phyloP scores from a whole-genome alignment of 1,140 invertebrate species.

The Nixonia krombeini region DNA sequence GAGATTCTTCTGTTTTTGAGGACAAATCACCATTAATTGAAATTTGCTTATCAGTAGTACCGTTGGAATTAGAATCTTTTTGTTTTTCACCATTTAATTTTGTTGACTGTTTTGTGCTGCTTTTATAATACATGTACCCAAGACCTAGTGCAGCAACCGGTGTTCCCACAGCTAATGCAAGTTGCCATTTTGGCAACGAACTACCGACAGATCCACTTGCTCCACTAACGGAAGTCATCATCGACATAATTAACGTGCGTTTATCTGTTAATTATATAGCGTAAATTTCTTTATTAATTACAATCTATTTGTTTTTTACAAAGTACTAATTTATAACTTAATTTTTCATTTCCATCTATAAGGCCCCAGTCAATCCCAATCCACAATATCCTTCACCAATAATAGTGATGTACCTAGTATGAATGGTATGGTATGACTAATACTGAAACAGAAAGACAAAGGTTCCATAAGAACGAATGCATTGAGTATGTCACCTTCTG shows the following conservation, averaged over 20 bases:
- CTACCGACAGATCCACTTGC: conserved; percentile 49
- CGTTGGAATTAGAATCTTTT: conserved; percentile 50
- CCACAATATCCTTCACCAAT: too few relatives aligned
- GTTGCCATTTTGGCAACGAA: conserved; percentile 78
- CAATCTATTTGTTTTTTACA: too few relatives aligned
- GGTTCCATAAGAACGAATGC: too few relatives aligned
- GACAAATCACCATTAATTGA: conserved; percentile 68
- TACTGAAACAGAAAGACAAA: too few relatives aligned
- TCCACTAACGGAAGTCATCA: conserved; percentile 56
- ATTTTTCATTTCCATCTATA: too few relatives aligned
- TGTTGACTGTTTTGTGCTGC: conserved; percentile 56
- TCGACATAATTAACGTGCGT: conserved; percentile 5
- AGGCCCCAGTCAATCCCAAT: too few relatives aligned
- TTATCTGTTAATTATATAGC: too few relatives aligned
- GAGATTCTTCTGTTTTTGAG: conserved; percentile 47
- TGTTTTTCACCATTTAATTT: conserved; percentile 51
- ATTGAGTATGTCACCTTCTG: too few relatives aligned
- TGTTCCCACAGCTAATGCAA: conserved; percentile 84
- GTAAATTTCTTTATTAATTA: too few relatives aligned
- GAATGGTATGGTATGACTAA: too few relatives aligned
- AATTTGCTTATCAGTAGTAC: conserved; percentile 63
- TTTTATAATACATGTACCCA: conserved; percentile 84
- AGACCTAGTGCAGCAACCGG: conserved; percentile 83
- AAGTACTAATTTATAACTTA: too few relatives aligned
- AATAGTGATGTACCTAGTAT: too few relatives aligned